Conservation (phyloP, 2,113 vertebrate species). For the Callipepla squamata region DNA sequence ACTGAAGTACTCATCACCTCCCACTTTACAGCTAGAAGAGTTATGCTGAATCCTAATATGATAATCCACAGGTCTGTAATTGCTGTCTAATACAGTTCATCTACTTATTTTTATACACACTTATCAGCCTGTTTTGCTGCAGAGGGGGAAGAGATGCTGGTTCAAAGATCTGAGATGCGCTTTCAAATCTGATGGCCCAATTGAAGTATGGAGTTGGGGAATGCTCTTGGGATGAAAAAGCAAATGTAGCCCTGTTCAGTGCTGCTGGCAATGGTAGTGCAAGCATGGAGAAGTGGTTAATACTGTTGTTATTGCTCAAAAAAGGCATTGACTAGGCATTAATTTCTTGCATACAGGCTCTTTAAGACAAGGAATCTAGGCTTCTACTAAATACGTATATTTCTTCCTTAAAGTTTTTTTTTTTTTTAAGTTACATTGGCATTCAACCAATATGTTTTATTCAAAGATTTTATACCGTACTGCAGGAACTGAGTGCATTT, state of each 20-base stretch:
- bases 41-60: not conserved
- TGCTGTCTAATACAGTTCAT: not conserved
- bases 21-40: not conserved
- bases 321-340: not conserved
- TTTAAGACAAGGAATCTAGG: not conserved
- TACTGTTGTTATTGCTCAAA: constrained; percentile 31
- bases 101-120: not conserved
- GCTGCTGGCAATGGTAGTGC: not conserved
- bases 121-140: not conserved
- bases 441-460: not conserved
- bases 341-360: not conserved
- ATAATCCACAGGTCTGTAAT: not conserved
- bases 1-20: not conserved
- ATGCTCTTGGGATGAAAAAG: not conserved
- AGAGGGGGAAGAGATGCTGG: not conserved
- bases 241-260: not conserved
- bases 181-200: not conserved
- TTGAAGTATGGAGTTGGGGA: not conserved
- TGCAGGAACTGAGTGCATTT: not conserved
- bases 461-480: not conserved
- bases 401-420: not conserved
- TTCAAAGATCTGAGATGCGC: not conserved
- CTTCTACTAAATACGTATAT: not conserved
- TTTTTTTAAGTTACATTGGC: not conserved
- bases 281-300: not conserved